Base-by-base conservation (phyloP, 2,888 invertebrate species). In the Shargacucullia verbasci region DNA sequence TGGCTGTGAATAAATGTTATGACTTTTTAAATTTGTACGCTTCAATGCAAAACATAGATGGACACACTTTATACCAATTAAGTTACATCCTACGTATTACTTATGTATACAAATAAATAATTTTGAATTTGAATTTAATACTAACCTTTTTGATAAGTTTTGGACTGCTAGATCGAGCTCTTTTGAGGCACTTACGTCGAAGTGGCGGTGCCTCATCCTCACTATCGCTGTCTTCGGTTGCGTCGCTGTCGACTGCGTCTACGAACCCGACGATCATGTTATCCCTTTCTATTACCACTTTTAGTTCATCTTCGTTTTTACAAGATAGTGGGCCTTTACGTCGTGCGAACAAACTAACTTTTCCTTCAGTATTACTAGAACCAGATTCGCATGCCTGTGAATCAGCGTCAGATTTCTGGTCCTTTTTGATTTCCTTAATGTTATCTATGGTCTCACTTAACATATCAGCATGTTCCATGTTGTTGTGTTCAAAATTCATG, bases 231-330 rank as follows among this genome's bases (percentile, higher is more conserved):
- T 90, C 88, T 11, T 93, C 92, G 2, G 87, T 84, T 0, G 82
- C 86, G 33, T 92, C 92, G 53, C 90, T 92, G 29, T 91, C 90
- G 3, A 88, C 78, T 3, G 90, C 87, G 60, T 93, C 94, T 35
- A 89, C 82, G 67, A 94, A 93, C 3, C 92, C 92, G 25, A 93
- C 90, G 15, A 92, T 87, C 92, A 93, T 93, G 70, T 93, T 94
- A 68, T 94, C 94, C 59, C 92, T 89, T 80, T 94, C 92, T 72
- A 94, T 93, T 2, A 91, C 87, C 14, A 94, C 89, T 68, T 89
- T 91, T 43, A 90, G 73, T 56, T 90, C 91, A 71, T 92, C 92
- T 54, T 87, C 87, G 46, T 83, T 86, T 54, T 82, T 85, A 33
- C 81, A 73, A 1, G 75, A 67, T 27, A 84, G 60, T 29, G 81